Evolutionary conservation across 1,140 invertebrate species (phyloP), one percentile per base, ranked within the genome.

Genomic region (Berghia stephanieae): DNA sequence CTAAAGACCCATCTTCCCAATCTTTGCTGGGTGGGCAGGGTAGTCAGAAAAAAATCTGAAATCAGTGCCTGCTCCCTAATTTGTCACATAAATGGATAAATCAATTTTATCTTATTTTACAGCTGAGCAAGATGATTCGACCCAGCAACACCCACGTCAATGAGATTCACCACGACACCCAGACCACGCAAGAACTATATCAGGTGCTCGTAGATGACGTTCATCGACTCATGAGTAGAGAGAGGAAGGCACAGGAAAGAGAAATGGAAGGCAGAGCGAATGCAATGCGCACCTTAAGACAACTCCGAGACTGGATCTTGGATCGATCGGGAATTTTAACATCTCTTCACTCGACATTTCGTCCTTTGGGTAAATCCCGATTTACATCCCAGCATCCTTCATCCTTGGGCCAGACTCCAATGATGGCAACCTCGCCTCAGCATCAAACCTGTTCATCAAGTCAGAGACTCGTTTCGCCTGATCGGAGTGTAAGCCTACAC

Each of bases 281-380:
- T 18, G 67, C 68, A 46, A 78, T 78, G 76, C 49, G 76, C 31
- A 60, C 49, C 13, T 44, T 78, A 5, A 38, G 76, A 24, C 67
- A 78, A 4, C 76, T 78, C 44, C 46, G 76, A 16, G 76, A 78
- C 49, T 78, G 76, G 76, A 78, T 78, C 18, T 34, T 44, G 43
- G 74, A 76, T n/a, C n/a, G 74, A 24, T 76, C 60, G 2, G 46
- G 60, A 13, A 68, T 76, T 24, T 63, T 76, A 27, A 60, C 66
- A 57, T 67, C 63, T 3, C 63, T 76, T n/a, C 74, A 76, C 74
- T 36, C 46, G 27, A 38, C 72, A 5, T n/a, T 38, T 27, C 8
- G 18, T 4, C 72, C 72, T 10, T 8, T 31, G 18, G 57, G 57
- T 8, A 63, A 63, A 10, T 31, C 57, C 27, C 57, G 57, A 10